Conservation (phyloP, 2,888 invertebrate genomes). For the Pachymerium ferrugineum region DNA sequence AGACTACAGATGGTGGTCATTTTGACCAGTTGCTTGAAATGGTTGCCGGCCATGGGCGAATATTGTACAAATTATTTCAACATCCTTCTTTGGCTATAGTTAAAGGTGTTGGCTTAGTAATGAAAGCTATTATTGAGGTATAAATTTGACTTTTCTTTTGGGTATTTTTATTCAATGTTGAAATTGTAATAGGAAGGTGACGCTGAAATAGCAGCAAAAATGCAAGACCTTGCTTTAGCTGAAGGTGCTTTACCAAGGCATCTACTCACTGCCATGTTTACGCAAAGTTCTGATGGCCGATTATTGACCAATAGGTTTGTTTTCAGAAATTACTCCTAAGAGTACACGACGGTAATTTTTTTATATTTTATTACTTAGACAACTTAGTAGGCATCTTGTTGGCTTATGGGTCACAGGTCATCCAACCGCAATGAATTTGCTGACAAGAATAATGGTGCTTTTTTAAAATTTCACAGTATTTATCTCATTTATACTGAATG, state of each 20-base stretch:
- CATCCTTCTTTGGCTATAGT: constrained; percentile 97
- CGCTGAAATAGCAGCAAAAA: constrained; percentile 79
- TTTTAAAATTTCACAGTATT: background rate
- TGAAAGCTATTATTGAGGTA: constrained; percentile 89
- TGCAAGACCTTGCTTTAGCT: constrained; percentile 92
- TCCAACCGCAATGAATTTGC: constrained; percentile 77
- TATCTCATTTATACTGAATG: background rate
- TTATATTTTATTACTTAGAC: constrained; percentile 56
- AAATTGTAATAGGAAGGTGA: constrained; percentile 66
- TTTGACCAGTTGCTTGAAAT: constrained; percentile 89
- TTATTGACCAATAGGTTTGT: constrained; percentile 63
- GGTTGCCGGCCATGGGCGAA: constrained; percentile 86
- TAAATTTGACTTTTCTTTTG: constrained; percentile 24
- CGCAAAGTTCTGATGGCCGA: constrained; percentile 68
- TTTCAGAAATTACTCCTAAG: too few species aligned
- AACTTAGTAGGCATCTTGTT: constrained; percentile 87
- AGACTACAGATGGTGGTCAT: constrained; percentile 95
- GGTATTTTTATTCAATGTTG: background rate
- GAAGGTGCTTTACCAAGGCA: constrained; percentile 95
- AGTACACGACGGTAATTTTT: background rate
- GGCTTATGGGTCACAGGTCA: constrained; percentile 95
- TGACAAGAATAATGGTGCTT: constrained; percentile 77
- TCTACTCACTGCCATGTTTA: constrained; percentile 81
- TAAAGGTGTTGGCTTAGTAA: constrained; percentile 94
- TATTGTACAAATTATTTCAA: constrained; percentile 87